These are phyloP conservation scores for Serripes groenlandicus DNA, from an alignment of 2,888 invertebrate genomes.

Conservation along the genomic window DNA sequence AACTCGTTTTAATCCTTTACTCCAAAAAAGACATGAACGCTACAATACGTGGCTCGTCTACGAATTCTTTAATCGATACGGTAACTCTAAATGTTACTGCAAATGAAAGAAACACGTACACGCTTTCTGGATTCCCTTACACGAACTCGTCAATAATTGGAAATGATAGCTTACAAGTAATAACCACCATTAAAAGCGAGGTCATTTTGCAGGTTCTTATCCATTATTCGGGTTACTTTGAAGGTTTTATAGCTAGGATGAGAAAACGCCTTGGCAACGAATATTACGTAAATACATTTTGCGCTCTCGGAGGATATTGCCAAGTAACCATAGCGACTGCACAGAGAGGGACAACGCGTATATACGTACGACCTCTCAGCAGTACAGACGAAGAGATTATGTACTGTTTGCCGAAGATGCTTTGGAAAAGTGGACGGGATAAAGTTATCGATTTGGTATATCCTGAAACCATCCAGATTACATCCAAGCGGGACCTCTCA, in stretches of 20 bases:
- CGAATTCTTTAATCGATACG: neutral
- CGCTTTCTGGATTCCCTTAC: neutral
- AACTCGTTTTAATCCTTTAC: neutral
- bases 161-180: slow-evolving; percentile 1
- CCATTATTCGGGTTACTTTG: slow-evolving; percentile 15
- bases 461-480: slow-evolving; percentile 46
- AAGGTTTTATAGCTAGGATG: slow-evolving; percentile 42
- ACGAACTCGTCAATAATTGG: neutral
- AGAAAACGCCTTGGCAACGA: slow-evolving; percentile 33
- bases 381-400: slow-evolving; percentile 38
- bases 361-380: slow-evolving; percentile 45
- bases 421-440: slow-evolving; percentile 26
- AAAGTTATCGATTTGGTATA: slow-evolving; percentile 33
- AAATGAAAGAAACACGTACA: neutral
- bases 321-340: slow-evolving; percentile 45
- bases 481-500: slow-evolving; percentile 43
- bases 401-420: slow-evolving; percentile 31
- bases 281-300: slow-evolving; percentile 58
- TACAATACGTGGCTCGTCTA: neutral
- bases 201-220: slow-evolving; percentile 5
- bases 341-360: slow-evolving; percentile 1
- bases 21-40: neutral
- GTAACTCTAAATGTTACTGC: neutral
- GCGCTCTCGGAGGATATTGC: slow-evolving; percentile 57
- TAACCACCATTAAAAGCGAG: neutral